A percentile compares a stretch with the other conserved stretches of the same genome.
Conservation (phyloP, 2,113 vertebrate genomes). For the Sorex araneus region DNA sequence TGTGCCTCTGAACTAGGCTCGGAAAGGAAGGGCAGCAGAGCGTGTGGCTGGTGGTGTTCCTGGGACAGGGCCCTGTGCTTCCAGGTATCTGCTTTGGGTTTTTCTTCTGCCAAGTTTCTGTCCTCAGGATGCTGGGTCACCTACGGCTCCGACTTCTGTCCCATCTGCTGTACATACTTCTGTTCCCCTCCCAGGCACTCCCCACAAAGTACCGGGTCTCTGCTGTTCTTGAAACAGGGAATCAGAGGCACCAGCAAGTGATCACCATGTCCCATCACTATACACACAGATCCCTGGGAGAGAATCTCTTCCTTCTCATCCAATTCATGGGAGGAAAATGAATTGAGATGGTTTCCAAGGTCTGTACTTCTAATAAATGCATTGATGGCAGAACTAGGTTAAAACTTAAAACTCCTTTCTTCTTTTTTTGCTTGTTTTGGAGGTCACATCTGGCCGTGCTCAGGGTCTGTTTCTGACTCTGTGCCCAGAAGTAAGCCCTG, state of each 20-base stretch:
- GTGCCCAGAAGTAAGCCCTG: constrained; percentile 2
- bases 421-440: neutral
- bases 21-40: neutral
- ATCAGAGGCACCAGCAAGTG: neutral
- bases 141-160: neutral
- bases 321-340: constrained; percentile 7
- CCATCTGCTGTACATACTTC: neutral
- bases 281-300: neutral
- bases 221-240: neutral
- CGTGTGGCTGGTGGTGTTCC: neutral
- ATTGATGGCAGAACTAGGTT: neutral
- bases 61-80: neutral
- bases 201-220: neutral
- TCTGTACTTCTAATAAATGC: neutral
- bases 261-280: neutral
- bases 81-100: neutral
- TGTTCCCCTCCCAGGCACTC: neutral
- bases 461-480: no score
- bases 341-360: neutral
- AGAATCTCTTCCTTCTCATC: neutral
- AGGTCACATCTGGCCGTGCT: no score
- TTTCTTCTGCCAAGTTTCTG: constrained; percentile 34
- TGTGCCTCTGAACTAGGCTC: neutral
- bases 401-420: neutral
- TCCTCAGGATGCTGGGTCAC: neutral